Percentiles rank a stretch among this genome's conserved stretches.
phyloP scores from a whole-genome alignment of 1,140 invertebrate species.

The Mya arenaria region DNA sequence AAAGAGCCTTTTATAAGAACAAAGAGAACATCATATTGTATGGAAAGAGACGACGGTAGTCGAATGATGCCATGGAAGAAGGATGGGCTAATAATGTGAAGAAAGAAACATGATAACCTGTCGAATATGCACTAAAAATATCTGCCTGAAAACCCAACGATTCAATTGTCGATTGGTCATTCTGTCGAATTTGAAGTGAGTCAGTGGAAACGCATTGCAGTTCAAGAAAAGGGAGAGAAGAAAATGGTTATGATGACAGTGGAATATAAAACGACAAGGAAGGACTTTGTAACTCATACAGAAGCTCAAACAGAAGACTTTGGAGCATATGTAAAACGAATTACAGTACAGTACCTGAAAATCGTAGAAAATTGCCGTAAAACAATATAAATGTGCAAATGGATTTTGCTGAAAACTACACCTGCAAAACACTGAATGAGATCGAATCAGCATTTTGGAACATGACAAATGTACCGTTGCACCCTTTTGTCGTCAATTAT shows the following conservation, averaged over 20 bases:
- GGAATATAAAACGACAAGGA: too few relatives aligned
- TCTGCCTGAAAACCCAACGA: neutral
- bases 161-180: neutral
- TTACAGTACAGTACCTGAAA: conserved; percentile 34
- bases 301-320: too few relatives aligned
- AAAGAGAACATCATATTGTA: neutral
- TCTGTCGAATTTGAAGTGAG: neutral
- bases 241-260: conserved; percentile 18
- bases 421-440: conserved; percentile 22
- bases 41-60: conserved; percentile 39
- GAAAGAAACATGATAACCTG: conserved; percentile 17
- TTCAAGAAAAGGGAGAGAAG: conserved; percentile 8
- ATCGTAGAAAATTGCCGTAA: conserved; percentile 35
- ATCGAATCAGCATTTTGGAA: conserved; percentile 20
- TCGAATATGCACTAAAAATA: conserved; percentile 4
- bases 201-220: conserved; percentile 3
- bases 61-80: conserved; percentile 23
- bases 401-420: conserved; percentile 59
- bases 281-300: too few relatives aligned
- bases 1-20: neutral
- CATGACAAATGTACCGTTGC: conserved; percentile 28
- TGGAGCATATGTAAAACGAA: too few relatives aligned
- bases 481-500: conserved; percentile 44
- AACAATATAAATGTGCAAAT: conserved; percentile 52
- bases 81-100: neutral